A percentile compares a stretch with the other conserved stretches of the same genome.
Conservation (phyloP, 2,888 invertebrate genomes). For the Lithophane semibrunnea region DNA sequence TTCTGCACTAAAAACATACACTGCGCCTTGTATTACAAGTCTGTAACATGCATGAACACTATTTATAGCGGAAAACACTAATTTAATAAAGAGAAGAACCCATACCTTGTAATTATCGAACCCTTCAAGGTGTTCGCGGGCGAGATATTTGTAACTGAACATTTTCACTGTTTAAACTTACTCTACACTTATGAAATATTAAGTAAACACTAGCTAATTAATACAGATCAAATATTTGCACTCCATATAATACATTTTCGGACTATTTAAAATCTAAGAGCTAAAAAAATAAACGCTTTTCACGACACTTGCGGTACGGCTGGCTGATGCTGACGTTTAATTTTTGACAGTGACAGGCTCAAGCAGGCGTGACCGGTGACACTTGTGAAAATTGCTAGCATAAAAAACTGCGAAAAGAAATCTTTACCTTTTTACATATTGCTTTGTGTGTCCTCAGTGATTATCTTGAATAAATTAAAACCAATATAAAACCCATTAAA, state of each 20-base stretch:
- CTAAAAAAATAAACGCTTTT: slow-evolving; percentile 52
- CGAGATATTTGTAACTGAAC: slow-evolving; percentile 94
- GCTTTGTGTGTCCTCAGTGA: not conserved
- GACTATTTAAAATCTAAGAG: slow-evolving; percentile 37
- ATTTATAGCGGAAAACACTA: slow-evolving; percentile 41
- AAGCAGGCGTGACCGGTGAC: slow-evolving; percentile 33
- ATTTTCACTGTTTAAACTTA: slow-evolving; percentile 76
- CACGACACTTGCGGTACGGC: slow-evolving; percentile 25
- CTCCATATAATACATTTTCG: slow-evolving; percentile 60
- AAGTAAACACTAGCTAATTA: slow-evolving; percentile 37
- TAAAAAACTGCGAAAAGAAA: slow-evolving; percentile 1
- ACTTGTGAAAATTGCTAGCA: slow-evolving; percentile 31
- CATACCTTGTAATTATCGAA: slow-evolving; percentile 98
- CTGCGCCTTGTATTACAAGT: not conserved
- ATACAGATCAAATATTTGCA: slow-evolving; percentile 33
- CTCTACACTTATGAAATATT: slow-evolving; percentile 39
- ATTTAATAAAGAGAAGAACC: slow-evolving; percentile 52
- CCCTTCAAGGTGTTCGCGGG: slow-evolving; percentile 95
- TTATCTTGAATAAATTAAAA: not conserved
- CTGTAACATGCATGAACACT: not conserved
- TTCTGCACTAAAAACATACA: slow-evolving; percentile 7
- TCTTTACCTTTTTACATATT: not conserved
- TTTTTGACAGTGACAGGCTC: slow-evolving; percentile 37
- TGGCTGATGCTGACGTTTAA: slow-evolving; percentile 25
- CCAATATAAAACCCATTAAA: not conserved